Evolutionary conservation across 2,797 vertebrate genomes (phyloP), one percentile per base, ranked within the genome.

Genomic region (Enteromius radiatus): DNA sequence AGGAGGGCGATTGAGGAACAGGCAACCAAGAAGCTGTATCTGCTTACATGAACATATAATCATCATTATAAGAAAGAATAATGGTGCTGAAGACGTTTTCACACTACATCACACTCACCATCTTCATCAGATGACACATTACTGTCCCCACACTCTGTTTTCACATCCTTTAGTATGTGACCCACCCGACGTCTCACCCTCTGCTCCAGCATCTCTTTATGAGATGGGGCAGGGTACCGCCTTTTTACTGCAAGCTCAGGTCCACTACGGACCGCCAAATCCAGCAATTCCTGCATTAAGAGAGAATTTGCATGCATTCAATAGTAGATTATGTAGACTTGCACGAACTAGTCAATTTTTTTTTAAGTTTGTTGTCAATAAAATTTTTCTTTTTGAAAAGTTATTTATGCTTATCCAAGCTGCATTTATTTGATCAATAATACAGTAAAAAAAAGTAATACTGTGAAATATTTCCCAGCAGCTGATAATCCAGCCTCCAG

Each of bases 81-180:
- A 63, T 63, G 7, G 21, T 9, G 38, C 45, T 43, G n/a, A 21
- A 3, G 12, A 63, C 1, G 3, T 63, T 19, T 41, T 59, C 10
- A 67, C 15, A 26, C 23, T 77, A n/a, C 15, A 65, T 69, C 71
- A 45, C 21, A 87, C 89, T 91, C 90, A 99, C 98, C 98, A 63
- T 99, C 98, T 84, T 99, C 98, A 85, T 99, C 97, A 21, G 98
- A 99, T 2, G 98, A 99, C 86, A 95, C 89, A 1, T 95, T 94
- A 52, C 96, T 96, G 88, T 99, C 98, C 8, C 95, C 97, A 89
- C 98, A 99, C 85, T 99, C 97, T 14, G 94, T 93, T 86, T 98
- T 98, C 84, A 99, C 96, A 61, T 99, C 98, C 85, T 94, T 94
- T 84, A 99, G 88, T 84, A 99, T 97, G 80, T 96, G 96, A 81